These are phyloP conservation scores for Nephila pilipes DNA, from an alignment of 1,140 invertebrate genomes.

Conservation along the genomic window DNA sequence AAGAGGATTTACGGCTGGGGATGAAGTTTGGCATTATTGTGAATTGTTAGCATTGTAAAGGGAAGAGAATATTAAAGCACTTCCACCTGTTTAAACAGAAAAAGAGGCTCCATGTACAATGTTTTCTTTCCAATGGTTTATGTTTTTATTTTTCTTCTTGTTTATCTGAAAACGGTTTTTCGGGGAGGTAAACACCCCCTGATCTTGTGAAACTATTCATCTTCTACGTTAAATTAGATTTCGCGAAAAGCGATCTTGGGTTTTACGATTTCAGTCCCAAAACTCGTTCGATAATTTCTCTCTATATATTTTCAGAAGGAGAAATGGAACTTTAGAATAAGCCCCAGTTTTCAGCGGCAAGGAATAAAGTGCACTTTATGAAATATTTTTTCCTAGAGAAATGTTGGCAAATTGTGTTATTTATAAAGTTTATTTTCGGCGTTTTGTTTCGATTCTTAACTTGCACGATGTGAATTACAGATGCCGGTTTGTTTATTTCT, in stretches of 20 bases:
- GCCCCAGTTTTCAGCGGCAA: too few relatives aligned
- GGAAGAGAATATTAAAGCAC: conserved; percentile 21
- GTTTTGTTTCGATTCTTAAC: neutral
- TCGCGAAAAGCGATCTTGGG: neutral
- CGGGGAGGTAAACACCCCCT: neutral
- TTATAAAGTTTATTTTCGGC: neutral
- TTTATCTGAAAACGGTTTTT: neutral
- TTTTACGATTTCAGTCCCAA: neutral
- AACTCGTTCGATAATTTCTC: neutral
- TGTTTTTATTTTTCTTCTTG: neutral
- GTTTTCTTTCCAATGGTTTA: neutral
- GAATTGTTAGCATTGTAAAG: conserved; percentile 52
- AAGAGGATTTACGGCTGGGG: conserved; percentile 40
- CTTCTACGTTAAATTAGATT: conserved; percentile 3
- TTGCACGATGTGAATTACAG: neutral
- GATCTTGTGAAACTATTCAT: conserved; percentile 24
- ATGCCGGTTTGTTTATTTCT: too few relatives aligned
- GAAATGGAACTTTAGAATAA: neutral
- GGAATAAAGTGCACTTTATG: too few relatives aligned
- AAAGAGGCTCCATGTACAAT: neutral
- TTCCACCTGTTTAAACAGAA: conserved; percentile 39
- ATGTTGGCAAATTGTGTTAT: neutral
- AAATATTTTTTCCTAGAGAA: too few relatives aligned
- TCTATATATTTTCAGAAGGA: neutral
- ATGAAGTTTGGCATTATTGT: conserved; percentile 56